Evolutionary conservation across 2,113 vertebrate genomes (phyloP).

Genomic region (Muscicapa adusta): DNA sequence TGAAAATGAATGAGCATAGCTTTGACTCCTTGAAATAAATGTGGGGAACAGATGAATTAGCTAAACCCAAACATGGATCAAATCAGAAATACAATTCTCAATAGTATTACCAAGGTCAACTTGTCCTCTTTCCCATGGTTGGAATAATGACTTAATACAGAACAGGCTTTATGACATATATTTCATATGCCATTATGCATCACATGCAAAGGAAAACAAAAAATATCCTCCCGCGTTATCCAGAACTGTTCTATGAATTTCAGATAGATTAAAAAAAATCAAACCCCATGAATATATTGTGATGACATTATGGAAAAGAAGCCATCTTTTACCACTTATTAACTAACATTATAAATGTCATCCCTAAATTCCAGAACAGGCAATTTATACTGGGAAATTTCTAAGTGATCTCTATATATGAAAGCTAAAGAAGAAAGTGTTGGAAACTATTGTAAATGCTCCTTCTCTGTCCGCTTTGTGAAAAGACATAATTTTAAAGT

Average conservation of each 20-base stretch:
- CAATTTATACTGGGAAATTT: not conserved
- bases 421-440: not conserved
- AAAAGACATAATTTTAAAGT: not conserved
- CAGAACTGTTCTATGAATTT: not conserved
- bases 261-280: not conserved
- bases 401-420: not conserved
- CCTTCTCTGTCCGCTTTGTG: not conserved
- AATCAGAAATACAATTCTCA: not conserved
- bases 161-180: not conserved
- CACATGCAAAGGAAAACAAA: not conserved
- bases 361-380: not conserved
- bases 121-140: not conserved
- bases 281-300: not conserved
- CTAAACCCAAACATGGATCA: not conserved
- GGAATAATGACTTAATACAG: not conserved
- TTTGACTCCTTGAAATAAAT: not conserved
- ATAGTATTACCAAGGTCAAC: not conserved
- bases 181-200: not conserved
- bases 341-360: not conserved
- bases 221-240: rapidly evolving
- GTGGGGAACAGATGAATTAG: not conserved
- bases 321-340: not conserved
- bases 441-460: not conserved
- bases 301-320: not conserved
- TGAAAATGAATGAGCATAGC: not conserved